A percentile compares a stretch with the other conserved stretches of the same genome.
These are phyloP conservation scores for Metridium senile DNA, from an alignment of 92 coral and sea anemone species.

Conservation along the genomic window DNA sequence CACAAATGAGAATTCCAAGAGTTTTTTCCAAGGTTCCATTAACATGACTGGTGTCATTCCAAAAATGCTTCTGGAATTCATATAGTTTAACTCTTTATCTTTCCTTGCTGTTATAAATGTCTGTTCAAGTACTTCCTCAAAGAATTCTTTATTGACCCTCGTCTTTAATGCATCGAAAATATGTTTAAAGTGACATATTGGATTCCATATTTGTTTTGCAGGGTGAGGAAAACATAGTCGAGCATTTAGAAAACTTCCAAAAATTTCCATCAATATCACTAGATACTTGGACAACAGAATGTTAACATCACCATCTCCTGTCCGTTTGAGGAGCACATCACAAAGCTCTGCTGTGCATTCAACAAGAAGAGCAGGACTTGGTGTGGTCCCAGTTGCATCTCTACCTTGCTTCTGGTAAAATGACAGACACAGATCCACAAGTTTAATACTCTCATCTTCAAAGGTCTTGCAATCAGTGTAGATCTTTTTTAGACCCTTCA, in stretches of 20 bases:
- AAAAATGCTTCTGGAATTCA: neutral
- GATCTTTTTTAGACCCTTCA: neutral
- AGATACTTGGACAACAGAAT: neutral
- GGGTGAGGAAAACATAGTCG: neutral
- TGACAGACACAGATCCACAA: conserved; percentile 20
- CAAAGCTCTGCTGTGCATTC: conserved; percentile 22
- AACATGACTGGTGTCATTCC: neutral
- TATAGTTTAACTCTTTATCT: neutral
- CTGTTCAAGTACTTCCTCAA: conserved; percentile 11
- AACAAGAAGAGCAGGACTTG: conserved; percentile 13
- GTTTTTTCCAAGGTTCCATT: neutral
- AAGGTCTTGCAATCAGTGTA: conserved; percentile 8
- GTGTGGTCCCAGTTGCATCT: neutral
- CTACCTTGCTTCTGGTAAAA: conserved; percentile 2
- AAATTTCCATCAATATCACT: neutral
- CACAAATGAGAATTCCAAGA: conserved; percentile 14
- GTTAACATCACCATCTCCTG: neutral
- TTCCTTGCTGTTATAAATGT: neutral
- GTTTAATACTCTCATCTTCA: conserved; percentile 17
- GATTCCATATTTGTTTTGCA: neutral
- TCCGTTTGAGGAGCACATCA: conserved; percentile 5
- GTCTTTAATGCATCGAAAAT: neutral
- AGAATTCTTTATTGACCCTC: neutral
- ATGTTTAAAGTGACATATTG: neutral
- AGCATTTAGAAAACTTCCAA: neutral